Evolutionary conservation across 2,797 vertebrate genomes (phyloP), one percentile per base, ranked within the genome.

Genomic region (Forpus xanthops): DNA sequence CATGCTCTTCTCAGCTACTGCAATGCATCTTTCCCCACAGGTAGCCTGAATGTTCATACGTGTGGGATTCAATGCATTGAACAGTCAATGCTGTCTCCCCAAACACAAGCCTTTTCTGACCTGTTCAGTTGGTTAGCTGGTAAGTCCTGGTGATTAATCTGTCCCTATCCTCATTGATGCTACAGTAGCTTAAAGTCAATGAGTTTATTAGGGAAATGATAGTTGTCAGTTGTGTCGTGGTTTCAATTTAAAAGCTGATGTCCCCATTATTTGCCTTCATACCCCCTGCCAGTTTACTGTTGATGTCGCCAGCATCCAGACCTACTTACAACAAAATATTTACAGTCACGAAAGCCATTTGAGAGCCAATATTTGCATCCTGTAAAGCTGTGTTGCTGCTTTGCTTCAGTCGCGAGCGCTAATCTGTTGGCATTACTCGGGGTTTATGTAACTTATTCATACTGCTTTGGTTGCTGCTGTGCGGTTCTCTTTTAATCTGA

Each of bases 281-380:
- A 74, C 64, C 86, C 91, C 88, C 94, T 96, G 96, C 90, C 96
- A 96, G 42, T 92, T 92, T 96, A 73, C 81, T 75, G 61, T 50
- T 89, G 83, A 74, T 80, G 75, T 55, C 92, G 85, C 89, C 94
- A 93, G 70, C 82, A 94, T 76, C 62, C 71, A 86, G 73, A 79
- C 76, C 73, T 93, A 61, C 87, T 96, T 78, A 75, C 3, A 73
- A 52, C 85, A 89, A 92, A 96, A 94, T 94, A 96, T 96, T 96
- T 95, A 62, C 66, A 30, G 47, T 91, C 60, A 74, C 11, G 3
- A 73, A 91, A 92, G 67, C 76, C 1, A 0, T 91, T 66, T 58
- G 76, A 93, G 44, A 89, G 64, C 85, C 86, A 92, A 37, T 89
- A 84, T 88, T 87, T 86, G 70, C 76, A 81, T 96, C 91, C 70